Evolutionary conservation across 2,797 vertebrate species (phyloP).

Genomic region (Lagocephalus sceleratus): DNA sequence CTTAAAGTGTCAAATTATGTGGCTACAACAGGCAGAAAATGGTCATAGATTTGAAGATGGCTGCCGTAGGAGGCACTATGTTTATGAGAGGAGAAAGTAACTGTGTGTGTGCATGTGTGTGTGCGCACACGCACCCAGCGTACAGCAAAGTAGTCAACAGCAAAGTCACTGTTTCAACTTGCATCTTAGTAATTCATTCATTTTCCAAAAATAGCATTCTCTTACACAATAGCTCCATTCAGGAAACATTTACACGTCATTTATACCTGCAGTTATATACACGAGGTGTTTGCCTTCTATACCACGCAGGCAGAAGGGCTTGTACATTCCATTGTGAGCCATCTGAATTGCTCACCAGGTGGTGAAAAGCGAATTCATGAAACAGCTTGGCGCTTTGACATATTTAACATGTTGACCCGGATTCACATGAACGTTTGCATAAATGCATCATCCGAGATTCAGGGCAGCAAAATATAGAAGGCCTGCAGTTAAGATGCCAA

Average conservation of each 20-base stretch:
- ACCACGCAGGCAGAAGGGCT: conserved; percentile 10
- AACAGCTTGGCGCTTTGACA: conserved; percentile 23
- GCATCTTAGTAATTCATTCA: conserved; percentile 18
- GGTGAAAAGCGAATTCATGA: conserved; percentile 28
- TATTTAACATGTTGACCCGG: conserved; percentile 9
- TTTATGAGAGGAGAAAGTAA: no score
- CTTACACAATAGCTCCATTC: conserved; percentile 28
- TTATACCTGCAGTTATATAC: conserved; percentile 31
- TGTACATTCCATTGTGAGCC: conserved; percentile 32
- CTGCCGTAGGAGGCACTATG: no score
- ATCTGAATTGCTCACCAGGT: conserved; percentile 43
- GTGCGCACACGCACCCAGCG: background rate
- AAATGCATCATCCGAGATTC: no score
- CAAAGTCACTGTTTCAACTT: background rate
- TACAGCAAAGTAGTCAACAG: background rate
- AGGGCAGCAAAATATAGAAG: background rate
- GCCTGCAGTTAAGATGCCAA: background rate
- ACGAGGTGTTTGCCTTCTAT: conserved; percentile 26
- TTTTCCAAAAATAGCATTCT: conserved; percentile 23
- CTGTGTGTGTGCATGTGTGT: no score
- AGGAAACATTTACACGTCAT: conserved; percentile 18
- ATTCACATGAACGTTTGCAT: conserved; percentile 2
- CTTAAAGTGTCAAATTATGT: no score
- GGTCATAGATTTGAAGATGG: no score
- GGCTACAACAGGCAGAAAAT: no score